Conservation (phyloP, 2,113 vertebrate genomes). For the Damaliscus lunatus region DNA sequence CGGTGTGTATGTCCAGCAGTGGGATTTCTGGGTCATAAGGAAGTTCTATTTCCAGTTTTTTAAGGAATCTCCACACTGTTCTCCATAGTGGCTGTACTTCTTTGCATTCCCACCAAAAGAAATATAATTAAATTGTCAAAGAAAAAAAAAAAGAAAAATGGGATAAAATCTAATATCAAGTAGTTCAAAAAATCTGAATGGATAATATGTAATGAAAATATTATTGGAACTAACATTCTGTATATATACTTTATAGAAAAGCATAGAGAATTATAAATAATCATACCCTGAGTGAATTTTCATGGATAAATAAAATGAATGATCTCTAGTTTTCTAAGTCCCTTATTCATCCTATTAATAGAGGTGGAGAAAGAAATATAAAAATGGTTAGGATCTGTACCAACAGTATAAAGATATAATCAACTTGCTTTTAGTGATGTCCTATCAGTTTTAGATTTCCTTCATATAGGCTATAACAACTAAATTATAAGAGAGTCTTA, state of each 20-base stretch:
- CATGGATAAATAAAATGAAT: background rate
- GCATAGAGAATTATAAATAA: background rate
- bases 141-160: background rate
- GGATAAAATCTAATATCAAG: background rate
- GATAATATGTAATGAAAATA: background rate
- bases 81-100: no score
- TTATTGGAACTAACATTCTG: background rate
- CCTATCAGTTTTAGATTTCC: background rate
- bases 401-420: background rate
- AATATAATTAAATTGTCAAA: no score
- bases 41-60: no score
- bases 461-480: background rate
- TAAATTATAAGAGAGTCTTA: background rate
- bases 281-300: background rate
- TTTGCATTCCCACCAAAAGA: no score
- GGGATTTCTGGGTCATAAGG: no score
- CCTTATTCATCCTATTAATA: background rate
- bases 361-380: background rate
- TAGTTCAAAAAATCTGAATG: background rate
- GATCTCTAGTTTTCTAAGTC: background rate
- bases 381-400: background rate
- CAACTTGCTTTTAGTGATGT: background rate
- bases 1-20: no score
- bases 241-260: background rate
- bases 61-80: no score